Conservation (phyloP, 1,140 invertebrate genomes). For the Hirudo medicinalis region DNA sequence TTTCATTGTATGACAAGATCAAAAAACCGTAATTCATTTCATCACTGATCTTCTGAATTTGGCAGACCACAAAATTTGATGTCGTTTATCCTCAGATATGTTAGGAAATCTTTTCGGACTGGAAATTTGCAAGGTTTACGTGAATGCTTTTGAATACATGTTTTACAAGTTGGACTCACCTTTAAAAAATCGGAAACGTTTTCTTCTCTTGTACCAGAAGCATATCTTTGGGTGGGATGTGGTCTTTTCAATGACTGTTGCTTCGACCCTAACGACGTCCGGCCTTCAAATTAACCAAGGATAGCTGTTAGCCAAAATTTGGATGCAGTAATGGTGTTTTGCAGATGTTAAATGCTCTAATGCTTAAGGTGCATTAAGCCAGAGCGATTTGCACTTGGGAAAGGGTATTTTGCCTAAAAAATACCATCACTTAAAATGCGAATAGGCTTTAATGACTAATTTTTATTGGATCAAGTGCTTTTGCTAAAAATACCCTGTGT, state of each 20-base stretch:
- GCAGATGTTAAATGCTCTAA: no score
- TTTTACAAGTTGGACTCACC: conserved; percentile 42
- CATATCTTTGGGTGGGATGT: conserved; percentile 65
- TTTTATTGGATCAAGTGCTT: no score
- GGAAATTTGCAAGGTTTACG: background rate
- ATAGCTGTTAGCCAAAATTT: background rate
- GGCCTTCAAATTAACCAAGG: conserved; percentile 26
- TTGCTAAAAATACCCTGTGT: no score
- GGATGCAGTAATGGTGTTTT: no score
- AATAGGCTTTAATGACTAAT: no score
- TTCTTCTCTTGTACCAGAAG: conserved; percentile 59
- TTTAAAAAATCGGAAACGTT: conserved; percentile 61
- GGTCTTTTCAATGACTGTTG: conserved; percentile 77
- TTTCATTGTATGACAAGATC: no score
- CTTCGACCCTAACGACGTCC: conserved; percentile 60
- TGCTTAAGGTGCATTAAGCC: no score
- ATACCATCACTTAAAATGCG: no score
- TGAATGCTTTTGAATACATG: background rate
- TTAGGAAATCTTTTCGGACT: background rate
- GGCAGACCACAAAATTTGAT: conserved; percentile 9
- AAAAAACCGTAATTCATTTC: no score
- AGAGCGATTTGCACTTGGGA: no score
- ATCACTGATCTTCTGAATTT: background rate
- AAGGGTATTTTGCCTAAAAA: no score
- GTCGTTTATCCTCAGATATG: conserved; percentile 13